Conservation (phyloP, 2,888 invertebrate genomes). For the Brenthis daphne region DNA sequence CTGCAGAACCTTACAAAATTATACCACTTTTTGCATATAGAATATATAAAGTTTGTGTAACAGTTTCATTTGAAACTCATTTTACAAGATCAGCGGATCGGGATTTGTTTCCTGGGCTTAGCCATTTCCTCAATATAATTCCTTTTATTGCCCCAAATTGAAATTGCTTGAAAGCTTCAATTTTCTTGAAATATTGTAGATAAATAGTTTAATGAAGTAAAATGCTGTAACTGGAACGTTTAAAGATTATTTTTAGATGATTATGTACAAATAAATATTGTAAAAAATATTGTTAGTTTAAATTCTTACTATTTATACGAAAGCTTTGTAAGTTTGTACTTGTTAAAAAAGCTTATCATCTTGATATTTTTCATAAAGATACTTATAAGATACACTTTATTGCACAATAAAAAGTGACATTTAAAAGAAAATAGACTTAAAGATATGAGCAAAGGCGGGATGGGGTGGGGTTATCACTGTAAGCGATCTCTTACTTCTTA, state of each 20-base stretch:
- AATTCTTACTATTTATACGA: no score
- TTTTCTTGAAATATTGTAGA: conserved; percentile 2
- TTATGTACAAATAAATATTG: no score
- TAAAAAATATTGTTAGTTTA: no score
- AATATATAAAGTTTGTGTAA: conserved; percentile 35
- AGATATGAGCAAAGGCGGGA: no score
- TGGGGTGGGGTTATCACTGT: no score
- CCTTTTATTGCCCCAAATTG: conserved; percentile 50
- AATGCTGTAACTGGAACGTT: background rate
- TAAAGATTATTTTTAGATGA: background rate
- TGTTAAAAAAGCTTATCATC: no score
- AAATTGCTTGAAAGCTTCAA: conserved; percentile 41
- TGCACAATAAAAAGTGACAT: no score
- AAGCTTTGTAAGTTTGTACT: no score
- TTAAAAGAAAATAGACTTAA: no score
- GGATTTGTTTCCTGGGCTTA: conserved; percentile 48
- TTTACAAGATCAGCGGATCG: conserved; percentile 43
- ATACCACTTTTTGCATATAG: conserved; percentile 17
- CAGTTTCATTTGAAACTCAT: conserved; percentile 45
- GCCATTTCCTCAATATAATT: conserved; percentile 48
- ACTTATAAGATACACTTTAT: no score
- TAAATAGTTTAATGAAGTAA: conserved; percentile 9
- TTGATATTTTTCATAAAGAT: no score
- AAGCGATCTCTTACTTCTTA: no score
- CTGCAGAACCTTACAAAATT: conserved; percentile 24